phyloP scores from a whole-genome alignment of 2,113 vertebrate genomes.

The Epinephelus fuscoguttatus region DNA sequence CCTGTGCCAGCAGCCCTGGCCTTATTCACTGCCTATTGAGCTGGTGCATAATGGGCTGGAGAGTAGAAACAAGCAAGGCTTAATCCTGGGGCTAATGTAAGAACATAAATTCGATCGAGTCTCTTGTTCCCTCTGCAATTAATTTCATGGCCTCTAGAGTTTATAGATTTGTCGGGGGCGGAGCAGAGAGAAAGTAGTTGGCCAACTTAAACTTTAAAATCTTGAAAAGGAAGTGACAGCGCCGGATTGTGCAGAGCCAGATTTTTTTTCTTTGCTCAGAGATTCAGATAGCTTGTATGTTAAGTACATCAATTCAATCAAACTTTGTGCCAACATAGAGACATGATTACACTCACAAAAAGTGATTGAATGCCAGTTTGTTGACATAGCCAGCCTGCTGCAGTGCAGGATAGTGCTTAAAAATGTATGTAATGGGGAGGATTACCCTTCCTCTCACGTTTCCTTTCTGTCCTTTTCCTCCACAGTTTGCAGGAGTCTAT shows the following conservation, averaged over 20 bases:
- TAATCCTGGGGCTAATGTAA: conserved; percentile 77
- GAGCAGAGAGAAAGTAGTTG: conserved; percentile 32
- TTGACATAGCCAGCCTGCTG: not conserved
- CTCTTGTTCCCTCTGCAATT: conserved; percentile 75
- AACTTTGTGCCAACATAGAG: not conserved
- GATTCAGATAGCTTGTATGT: not conserved
- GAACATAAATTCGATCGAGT: conserved; percentile 67
- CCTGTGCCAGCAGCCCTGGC: conserved; percentile 22
- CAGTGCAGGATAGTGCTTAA: not conserved
- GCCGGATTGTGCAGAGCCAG: not conserved
- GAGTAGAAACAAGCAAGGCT: conserved; percentile 68
- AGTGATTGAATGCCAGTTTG: not conserved
- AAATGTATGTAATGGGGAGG: not conserved
- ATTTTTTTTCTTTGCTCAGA: not conserved
- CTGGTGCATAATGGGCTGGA: conserved; percentile 64
- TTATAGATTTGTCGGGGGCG: conserved; percentile 56
- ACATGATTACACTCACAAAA: not conserved
- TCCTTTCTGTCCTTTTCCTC: not conserved
- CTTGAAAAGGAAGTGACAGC: conserved; percentile 19
- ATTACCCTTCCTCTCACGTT: not conserved
- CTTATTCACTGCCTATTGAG: conserved; percentile 43
- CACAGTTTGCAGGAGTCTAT: conserved; percentile 96
- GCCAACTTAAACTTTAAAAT: conserved; percentile 37
- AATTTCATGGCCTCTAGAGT: conserved; percentile 63
- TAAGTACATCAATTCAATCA: not conserved